phyloP scores from a whole-genome alignment of 2,888 invertebrate genomes.

The Onthophagus sagittarius region DNA sequence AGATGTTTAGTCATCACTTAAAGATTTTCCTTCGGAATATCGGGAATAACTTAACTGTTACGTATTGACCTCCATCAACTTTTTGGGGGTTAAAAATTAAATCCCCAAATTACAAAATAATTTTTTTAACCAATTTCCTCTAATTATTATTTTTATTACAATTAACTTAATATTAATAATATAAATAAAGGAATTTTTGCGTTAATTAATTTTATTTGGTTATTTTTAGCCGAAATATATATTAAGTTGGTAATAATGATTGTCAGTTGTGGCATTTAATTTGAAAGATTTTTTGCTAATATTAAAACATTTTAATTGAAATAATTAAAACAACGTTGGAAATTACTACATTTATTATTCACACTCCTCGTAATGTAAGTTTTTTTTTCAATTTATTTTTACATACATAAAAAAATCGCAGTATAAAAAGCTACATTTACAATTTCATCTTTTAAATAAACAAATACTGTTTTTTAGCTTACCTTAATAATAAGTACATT shows the following conservation, averaged over 20 bases:
- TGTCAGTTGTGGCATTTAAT: no score
- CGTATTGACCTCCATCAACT: background rate
- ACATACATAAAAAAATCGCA: conserved; percentile 9
- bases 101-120: background rate
- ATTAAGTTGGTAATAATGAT: no score
- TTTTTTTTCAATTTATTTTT: background rate
- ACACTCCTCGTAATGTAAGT: conserved; percentile 21
- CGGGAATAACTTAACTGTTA: background rate
- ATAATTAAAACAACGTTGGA: no score
- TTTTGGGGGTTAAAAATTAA: background rate
- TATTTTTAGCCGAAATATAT: no score
- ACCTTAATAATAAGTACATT: conserved; percentile 14
- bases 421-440: conserved; percentile 25
- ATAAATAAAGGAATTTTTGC: no score
- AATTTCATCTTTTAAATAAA: background rate
- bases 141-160: no score
- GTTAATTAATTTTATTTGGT: no score
- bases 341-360: conserved; percentile 25
- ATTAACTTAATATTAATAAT: no score
- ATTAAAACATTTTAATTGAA: no score
- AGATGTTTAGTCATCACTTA: background rate
- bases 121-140: no score
- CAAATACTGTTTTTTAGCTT: conserved; percentile 17
- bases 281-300: no score
- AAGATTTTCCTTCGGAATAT: background rate